Evolutionary conservation across 92 coral and sea anemone genomes (phyloP).

Genomic region (Scolanthus callimorphus): DNA sequence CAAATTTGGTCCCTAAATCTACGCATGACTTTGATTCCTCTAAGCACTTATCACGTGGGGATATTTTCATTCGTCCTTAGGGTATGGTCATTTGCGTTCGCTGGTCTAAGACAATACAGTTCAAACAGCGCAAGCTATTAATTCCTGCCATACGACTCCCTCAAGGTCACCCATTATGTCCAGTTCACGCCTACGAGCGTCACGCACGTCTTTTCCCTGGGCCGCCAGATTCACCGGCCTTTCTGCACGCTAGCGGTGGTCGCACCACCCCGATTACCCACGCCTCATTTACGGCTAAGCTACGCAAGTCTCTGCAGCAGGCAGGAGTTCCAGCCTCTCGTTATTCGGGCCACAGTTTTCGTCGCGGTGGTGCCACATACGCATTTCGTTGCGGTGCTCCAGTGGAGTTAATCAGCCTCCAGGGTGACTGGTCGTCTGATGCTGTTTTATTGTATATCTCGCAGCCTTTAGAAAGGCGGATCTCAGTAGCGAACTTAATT

Average conservation of each 20-base stretch:
- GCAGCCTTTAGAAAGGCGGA: conserved; percentile 3
- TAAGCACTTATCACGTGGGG: not conserved
- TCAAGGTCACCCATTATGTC: conserved; percentile 1
- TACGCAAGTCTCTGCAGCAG: not conserved
- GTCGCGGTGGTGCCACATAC: conserved; percentile 26
- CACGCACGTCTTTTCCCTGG: conserved; percentile 1
- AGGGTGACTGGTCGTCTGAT: conserved; percentile 24
- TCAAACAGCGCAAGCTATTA: conserved; percentile 1
- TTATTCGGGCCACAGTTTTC: conserved; percentile 30
- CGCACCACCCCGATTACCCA: conserved; percentile 1
- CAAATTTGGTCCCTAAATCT: conserved; percentile 4
- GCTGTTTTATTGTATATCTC: conserved; percentile 8
- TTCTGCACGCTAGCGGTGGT: not conserved
- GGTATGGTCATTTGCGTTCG: conserved; percentile 8
- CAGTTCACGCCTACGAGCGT: conserved; percentile 18
- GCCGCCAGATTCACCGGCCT: conserved; percentile 4
- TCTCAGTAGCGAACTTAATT: conserved; percentile 4
- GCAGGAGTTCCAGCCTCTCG: conserved; percentile 9
- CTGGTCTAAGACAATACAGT: conserved; percentile 19
- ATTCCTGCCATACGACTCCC: conserved; percentile 10
- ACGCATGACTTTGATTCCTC: not conserved
- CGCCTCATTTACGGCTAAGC: not conserved
- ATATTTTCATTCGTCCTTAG: conserved; percentile 6
- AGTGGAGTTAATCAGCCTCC: conserved; percentile 8
- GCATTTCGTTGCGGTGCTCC: conserved; percentile 16